These are phyloP conservation scores for Hyposmocoma kahamanoa DNA, from an alignment of 1,140 invertebrate species.

Conservation along the genomic window DNA sequence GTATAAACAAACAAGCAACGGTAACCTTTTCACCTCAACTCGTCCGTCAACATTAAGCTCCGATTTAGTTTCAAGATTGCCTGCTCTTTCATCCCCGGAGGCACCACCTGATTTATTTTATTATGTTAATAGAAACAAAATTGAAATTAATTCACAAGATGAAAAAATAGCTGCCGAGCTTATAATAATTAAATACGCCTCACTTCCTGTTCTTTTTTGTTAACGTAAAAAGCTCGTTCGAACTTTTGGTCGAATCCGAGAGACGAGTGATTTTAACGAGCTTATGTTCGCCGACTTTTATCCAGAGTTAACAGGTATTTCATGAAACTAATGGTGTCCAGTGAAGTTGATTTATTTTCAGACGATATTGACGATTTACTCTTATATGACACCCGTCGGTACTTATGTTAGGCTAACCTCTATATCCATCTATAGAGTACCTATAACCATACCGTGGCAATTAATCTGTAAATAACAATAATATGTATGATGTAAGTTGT, in stretches of 20 bases:
- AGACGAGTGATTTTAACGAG: slow-evolving; percentile 61
- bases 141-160: slow-evolving; percentile 49
- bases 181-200: slow-evolving; percentile 52
- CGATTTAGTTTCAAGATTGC: slow-evolving; percentile 24
- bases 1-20: slow-evolving; percentile 29
- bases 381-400: too few relatives aligned
- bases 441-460: too few relatives aligned
- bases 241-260: slow-evolving; percentile 51
- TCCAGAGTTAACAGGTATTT: slow-evolving; percentile 34
- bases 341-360: slow-evolving; percentile 38
- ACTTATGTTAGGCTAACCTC: too few relatives aligned
- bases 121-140: slow-evolving; percentile 55
- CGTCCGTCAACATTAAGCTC: slow-evolving; percentile 7
- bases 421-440: too few relatives aligned
- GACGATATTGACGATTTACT: slow-evolving; percentile 18
- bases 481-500: too few relatives aligned
- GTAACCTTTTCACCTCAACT: slow-evolving; percentile 25
- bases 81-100: slow-evolving; percentile 6
- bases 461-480: too few relatives aligned
- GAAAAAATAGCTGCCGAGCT: slow-evolving; percentile 43
- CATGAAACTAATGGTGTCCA: slow-evolving; percentile 60
- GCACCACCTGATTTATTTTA: slow-evolving; percentile 39
- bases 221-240: slow-evolving; percentile 30
- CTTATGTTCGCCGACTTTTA: slow-evolving; percentile 46
- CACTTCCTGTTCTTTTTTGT: slow-evolving; percentile 36